Evolutionary conservation across 2,888 invertebrate genomes (phyloP), one percentile per base, ranked within the genome.

Genomic region (Anoplius nigerrimus): DNA sequence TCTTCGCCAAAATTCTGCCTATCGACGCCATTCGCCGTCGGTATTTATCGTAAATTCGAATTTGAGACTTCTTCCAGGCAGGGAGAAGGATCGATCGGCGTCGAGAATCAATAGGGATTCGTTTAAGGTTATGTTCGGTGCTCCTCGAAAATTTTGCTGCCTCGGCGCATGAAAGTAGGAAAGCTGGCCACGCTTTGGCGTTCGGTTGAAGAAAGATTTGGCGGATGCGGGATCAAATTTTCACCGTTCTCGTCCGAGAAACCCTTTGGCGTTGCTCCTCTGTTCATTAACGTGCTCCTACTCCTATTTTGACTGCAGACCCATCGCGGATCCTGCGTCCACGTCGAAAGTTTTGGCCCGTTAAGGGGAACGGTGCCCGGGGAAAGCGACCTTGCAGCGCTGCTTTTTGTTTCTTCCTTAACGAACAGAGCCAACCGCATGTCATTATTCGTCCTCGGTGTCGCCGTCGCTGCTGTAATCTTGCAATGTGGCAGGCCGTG

Each of bases 401-500:
- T 56, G 22, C n/a, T 11, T 16, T 53, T 62, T 61, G 66, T 53
- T 62, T 66, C 66, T 66, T 54, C 42, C 61, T 34, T 34, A 34
- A 34, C 34, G 34, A 34, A 34, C 34, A 34, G 34, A 34, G 34
- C 34, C 34, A 34, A 34, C 8, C 34, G 34, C 11, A 34, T 45
- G 56, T 62, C 54, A 87, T 90, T 92, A 97, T 91, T 98, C 97
- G 87, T 97, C 97, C 89, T 97, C 97, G 45, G 97, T 95, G 88
- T 96, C 97, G 52, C 96, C 94, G 86, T 97, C 97, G 89, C 97
- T 97, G 84, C 95, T 97, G 90, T 93, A 94, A 80, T 94, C 94
- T 75, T 92, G 92, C 70, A 93, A 91, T 75, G 92, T 90, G 74
- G 92, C 89, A 75, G 92, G 90, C 83, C 92, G 91, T 75, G 91